phyloP scores from a whole-genome alignment of 2,888 invertebrate species.

The Nysson spinosus region DNA sequence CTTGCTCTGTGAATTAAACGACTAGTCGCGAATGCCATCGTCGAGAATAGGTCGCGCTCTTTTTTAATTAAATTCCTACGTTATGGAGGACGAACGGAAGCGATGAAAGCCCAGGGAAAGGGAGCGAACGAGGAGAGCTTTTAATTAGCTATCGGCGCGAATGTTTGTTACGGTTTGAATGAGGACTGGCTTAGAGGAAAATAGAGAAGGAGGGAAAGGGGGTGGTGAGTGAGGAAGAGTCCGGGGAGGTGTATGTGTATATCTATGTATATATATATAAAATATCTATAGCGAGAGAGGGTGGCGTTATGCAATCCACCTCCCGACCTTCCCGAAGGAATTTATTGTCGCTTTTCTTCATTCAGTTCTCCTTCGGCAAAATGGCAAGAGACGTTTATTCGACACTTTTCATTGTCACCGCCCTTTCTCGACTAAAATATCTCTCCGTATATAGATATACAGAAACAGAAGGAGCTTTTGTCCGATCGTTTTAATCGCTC shows the following conservation, averaged over 20 bases:
- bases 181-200: constrained; percentile 7
- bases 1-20: constrained; percentile 42
- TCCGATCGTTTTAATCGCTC: too few relatives aligned
- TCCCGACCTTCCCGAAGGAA: constrained; percentile 57
- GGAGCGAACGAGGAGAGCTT: constrained; percentile 5
- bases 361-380: constrained; percentile 1
- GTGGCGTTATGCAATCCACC: constrained; percentile 58
- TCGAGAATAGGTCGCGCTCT: constrained; percentile 28
- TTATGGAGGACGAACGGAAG: not conserved
- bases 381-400: constrained; percentile 11
- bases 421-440: constrained; percentile 30
- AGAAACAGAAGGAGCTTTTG: too few relatives aligned
- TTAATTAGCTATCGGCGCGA: constrained; percentile 46
- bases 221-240: constrained; percentile 4
- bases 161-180: constrained; percentile 38
- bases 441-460: too few relatives aligned
- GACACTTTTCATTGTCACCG: constrained; percentile 3
- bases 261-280: too few relatives aligned
- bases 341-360: constrained; percentile 39
- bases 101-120: not conserved
- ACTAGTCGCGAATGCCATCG: constrained; percentile 18
- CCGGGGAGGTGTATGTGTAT: not conserved
- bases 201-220: constrained; percentile 18
- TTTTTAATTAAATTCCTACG: constrained; percentile 54
- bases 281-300: constrained; percentile 18